Percentiles rank a stretch among this genome's conserved stretches.
These are phyloP conservation scores for Apostichopus leukothele DNA, from an alignment of 53 echinoderm and acorn worm species.

Conservation along the genomic window DNA sequence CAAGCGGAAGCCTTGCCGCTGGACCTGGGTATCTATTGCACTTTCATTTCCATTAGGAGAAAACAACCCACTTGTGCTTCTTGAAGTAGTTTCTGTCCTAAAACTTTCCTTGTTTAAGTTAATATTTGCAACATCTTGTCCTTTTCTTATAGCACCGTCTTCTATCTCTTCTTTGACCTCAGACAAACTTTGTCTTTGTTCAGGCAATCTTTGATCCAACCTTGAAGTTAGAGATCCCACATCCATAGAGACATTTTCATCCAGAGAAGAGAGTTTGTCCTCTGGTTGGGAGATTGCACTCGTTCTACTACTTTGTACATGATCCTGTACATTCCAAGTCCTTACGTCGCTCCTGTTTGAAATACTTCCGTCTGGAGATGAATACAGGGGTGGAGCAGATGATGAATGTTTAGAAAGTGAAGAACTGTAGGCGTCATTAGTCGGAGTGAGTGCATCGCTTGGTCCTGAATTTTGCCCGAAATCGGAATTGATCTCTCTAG, in stretches of 20 bases:
- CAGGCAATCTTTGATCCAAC: neutral
- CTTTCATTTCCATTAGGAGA: neutral
- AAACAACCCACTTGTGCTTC: neutral
- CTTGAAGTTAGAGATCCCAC: neutral
- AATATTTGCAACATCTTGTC: neutral
- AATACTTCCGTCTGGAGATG: neutral
- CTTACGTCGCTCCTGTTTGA: neutral
- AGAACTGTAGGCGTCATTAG: neutral
- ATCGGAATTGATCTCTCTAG: neutral
- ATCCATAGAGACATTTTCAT: neutral
- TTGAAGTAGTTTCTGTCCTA: neutral
- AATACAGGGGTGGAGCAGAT: neutral
- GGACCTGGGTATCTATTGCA: constrained; percentile 1
- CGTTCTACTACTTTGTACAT: neutral
- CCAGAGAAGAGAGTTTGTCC: neutral
- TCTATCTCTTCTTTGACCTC: neutral
- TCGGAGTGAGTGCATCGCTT: neutral
- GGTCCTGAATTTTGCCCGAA: neutral
- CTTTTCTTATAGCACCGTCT: neutral
- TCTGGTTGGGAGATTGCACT: neutral
- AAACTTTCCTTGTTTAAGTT: neutral
- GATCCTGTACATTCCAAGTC: neutral
- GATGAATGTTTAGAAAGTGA: neutral
- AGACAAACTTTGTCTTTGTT: neutral
- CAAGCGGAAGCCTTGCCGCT: neutral